phyloP scores from a whole-genome alignment of 2,888 invertebrate species.

The Piscicola geometra region DNA sequence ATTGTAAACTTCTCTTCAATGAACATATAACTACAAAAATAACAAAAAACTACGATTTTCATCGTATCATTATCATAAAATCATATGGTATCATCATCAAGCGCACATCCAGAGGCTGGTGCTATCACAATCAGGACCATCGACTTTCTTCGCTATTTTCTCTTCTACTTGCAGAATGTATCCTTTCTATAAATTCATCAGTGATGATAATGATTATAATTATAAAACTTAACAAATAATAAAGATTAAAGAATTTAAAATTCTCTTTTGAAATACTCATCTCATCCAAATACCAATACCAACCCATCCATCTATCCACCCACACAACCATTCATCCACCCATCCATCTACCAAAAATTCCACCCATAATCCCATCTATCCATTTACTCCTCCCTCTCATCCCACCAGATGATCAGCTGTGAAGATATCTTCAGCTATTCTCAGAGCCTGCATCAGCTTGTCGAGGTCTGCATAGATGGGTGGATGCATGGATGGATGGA shows the following conservation, averaged over 20 bases:
- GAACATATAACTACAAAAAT: not conserved
- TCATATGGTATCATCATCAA: too few species aligned
- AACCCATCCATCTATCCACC: too few species aligned
- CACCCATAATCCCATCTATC: not conserved
- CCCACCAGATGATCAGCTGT: not conserved
- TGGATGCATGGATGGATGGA: too few species aligned
- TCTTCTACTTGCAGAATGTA: constrained; percentile 82
- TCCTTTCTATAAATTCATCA: constrained; percentile 59
- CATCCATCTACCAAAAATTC: not conserved
- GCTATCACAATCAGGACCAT: constrained; percentile 45
- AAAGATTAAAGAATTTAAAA: too few species aligned
- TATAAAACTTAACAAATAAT: not conserved
- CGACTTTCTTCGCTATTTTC: constrained; percentile 58
- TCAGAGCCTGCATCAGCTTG: constrained; percentile 41
- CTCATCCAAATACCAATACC: too few species aligned
- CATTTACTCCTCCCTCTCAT: not conserved
- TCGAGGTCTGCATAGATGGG: constrained; percentile 45
- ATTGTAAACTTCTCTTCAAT: not conserved
- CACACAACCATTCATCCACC: not conserved
- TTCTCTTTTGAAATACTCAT: too few species aligned
- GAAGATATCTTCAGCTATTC: constrained; percentile 38
- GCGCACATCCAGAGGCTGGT: constrained; percentile 48
- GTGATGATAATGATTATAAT: constrained; percentile 7
- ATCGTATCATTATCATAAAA: too few species aligned
- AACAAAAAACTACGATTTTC: not conserved